Percentiles rank a stretch among this genome's conserved stretches.
These are phyloP conservation scores for Hydropsyche tenuis DNA, from an alignment of 1,140 invertebrate genomes.

Conservation along the genomic window DNA sequence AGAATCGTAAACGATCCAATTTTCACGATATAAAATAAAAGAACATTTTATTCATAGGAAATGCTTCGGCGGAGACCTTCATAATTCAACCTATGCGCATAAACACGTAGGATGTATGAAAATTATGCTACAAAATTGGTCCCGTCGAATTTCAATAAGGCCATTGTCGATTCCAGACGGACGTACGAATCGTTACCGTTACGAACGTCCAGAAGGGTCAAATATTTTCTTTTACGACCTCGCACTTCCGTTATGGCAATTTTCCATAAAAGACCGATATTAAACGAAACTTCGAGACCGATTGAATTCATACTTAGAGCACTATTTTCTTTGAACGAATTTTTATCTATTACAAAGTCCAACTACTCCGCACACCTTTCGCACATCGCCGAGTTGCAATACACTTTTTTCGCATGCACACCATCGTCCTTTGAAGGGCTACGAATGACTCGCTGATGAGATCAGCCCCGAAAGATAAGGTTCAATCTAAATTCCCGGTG, in stretches of 20 bases:
- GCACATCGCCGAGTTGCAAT: too few relatives aligned
- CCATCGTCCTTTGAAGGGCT: background rate
- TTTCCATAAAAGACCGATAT: background rate
- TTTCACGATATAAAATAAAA: too few relatives aligned
- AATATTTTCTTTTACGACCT: background rate
- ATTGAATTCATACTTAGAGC: background rate
- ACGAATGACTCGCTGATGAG: constrained; percentile 34
- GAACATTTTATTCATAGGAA: too few relatives aligned
- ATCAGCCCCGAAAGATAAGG: constrained; percentile 38
- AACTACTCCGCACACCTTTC: too few relatives aligned
- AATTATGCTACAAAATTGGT: too few relatives aligned
- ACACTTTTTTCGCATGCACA: background rate
- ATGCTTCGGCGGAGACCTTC: too few relatives aligned
- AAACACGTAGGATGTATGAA: too few relatives aligned
- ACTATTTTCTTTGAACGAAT: too few relatives aligned
- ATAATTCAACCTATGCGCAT: too few relatives aligned
- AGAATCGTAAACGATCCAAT: background rate
- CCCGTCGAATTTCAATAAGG: constrained; percentile 13
- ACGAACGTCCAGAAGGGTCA: background rate
- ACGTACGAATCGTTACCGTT: background rate
- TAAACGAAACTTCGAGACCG: background rate
- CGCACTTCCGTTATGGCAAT: too few relatives aligned
- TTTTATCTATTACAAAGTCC: too few relatives aligned
- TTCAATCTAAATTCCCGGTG: constrained; percentile 45
- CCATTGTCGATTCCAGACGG: background rate